Evolutionary conservation across 2,888 invertebrate species (phyloP).

Genomic region (Thecophora atra): DNA sequence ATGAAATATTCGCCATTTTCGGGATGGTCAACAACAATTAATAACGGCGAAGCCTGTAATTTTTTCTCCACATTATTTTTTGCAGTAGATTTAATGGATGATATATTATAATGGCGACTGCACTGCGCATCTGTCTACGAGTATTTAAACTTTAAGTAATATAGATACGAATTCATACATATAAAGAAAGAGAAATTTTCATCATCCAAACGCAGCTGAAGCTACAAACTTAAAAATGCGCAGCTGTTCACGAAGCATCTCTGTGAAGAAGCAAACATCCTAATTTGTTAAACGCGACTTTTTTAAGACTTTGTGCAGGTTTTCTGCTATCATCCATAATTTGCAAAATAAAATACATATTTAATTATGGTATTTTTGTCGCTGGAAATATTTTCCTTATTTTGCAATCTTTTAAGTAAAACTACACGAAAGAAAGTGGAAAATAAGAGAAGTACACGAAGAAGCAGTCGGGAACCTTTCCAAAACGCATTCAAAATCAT

Average conservation of each 20-base stretch:
- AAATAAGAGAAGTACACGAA: not conserved
- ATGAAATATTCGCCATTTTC: not conserved
- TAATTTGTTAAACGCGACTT: not conserved
- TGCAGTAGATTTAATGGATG: not conserved
- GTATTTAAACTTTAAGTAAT: not conserved
- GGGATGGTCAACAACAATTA: not conserved
- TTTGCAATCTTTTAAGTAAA: not conserved
- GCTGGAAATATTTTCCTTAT: not conserved
- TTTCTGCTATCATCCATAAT: not conserved
- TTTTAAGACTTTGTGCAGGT: not conserved
- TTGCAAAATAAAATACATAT: not conserved
- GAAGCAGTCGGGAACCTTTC: no score
- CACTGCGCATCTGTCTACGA: not conserved
- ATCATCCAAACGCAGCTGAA: not conserved
- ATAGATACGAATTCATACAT: not conserved
- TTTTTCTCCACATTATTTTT: slow-evolving; percentile 7
- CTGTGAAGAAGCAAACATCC: not conserved
- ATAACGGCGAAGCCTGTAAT: not conserved
- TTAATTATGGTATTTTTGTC: no score
- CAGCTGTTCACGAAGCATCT: not conserved
- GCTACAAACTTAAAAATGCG: not conserved
- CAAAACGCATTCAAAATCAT: no score
- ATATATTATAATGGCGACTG: not conserved
- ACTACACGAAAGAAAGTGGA: not conserved
- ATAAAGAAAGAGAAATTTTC: not conserved